Percentiles rank a stretch among this genome's conserved stretches.
Conservation (phyloP, 2,113 vertebrate genomes). For the Perca schrenkii region DNA sequence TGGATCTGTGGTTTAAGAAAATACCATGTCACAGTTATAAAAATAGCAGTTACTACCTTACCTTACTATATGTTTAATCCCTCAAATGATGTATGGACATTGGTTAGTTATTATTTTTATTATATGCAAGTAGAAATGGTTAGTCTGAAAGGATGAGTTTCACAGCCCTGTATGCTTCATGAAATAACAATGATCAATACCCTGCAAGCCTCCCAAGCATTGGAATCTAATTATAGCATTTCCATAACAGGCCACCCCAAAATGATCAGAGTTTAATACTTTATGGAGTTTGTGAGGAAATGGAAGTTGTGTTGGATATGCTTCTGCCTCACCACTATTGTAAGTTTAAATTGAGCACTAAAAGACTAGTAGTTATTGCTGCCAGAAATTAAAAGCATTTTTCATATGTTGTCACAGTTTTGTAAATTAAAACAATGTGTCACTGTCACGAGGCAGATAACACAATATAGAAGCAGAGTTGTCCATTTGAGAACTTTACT, state of each 20-base stretch:
- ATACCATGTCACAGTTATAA: neutral
- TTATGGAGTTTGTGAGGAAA: constrained; percentile 44
- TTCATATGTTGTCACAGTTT: constrained; percentile 46
- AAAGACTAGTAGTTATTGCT: constrained; percentile 19
- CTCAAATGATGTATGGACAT: constrained; percentile 32
- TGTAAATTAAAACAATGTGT: constrained; percentile 62
- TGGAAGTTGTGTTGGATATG: constrained; percentile 24
- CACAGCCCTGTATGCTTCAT: constrained; percentile 52
- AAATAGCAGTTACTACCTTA: neutral
- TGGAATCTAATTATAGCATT: constrained; percentile 73
- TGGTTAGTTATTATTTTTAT: constrained; percentile 38
- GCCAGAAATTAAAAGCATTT: constrained; percentile 62
- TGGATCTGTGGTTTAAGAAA: neutral
- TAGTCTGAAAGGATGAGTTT: constrained; percentile 41
- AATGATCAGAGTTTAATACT: constrained; percentile 60
- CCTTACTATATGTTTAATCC: neutral
- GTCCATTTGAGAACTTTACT: constrained; percentile 21
- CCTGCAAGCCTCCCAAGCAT: constrained; percentile 58
- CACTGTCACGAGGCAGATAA: constrained; percentile 28
- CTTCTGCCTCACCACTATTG: constrained; percentile 25
- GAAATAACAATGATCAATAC: constrained; percentile 74
- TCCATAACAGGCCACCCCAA: constrained; percentile 54
- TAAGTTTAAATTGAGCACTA: constrained; percentile 18
- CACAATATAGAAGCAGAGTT: neutral
- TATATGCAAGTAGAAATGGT: constrained; percentile 30